Percentiles rank a stretch among this genome's conserved stretches.
Evolutionary conservation across 2,113 vertebrate genomes (phyloP).

Genomic region (Prunella himalayana): DNA sequence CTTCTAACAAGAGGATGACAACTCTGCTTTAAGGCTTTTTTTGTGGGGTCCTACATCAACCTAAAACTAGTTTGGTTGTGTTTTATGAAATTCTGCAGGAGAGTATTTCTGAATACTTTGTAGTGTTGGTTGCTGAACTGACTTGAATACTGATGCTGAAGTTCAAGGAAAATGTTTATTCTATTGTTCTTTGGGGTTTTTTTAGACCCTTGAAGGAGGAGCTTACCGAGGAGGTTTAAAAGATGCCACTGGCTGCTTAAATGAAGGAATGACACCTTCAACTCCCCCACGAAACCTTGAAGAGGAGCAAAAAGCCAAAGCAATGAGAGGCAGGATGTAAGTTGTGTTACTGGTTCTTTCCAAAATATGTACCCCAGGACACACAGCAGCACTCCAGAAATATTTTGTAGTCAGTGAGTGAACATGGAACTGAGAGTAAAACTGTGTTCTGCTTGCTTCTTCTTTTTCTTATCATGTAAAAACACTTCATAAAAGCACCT

Average conservation of each 20-base stretch:
- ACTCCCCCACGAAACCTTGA: constrained; percentile 86
- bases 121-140: background rate
- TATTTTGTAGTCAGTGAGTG: background rate
- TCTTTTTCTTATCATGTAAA: background rate
- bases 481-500: background rate
- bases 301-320: constrained; percentile 93
- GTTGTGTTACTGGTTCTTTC: constrained; percentile 43
- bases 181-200: constrained; percentile 16
- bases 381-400: background rate
- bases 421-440: background rate
- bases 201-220: constrained; percentile 88
- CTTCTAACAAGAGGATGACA: background rate
- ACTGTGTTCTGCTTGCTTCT: background rate
- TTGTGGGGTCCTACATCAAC: background rate
- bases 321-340: constrained; percentile 95
- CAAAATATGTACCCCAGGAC: background rate
- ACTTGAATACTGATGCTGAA: background rate
- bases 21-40: background rate
- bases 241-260: constrained; percentile 75
- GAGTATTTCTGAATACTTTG: background rate
- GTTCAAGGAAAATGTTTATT: background rate
- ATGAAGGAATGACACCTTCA: constrained; percentile 70
- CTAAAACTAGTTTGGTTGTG: background rate
- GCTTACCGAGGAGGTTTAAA: constrained; percentile 82
- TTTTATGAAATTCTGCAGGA: background rate